Percentiles rank a stretch among this genome's conserved stretches.
Conservation (phyloP, 2,888 invertebrate species). For the Megalurothrips usitatus region DNA sequence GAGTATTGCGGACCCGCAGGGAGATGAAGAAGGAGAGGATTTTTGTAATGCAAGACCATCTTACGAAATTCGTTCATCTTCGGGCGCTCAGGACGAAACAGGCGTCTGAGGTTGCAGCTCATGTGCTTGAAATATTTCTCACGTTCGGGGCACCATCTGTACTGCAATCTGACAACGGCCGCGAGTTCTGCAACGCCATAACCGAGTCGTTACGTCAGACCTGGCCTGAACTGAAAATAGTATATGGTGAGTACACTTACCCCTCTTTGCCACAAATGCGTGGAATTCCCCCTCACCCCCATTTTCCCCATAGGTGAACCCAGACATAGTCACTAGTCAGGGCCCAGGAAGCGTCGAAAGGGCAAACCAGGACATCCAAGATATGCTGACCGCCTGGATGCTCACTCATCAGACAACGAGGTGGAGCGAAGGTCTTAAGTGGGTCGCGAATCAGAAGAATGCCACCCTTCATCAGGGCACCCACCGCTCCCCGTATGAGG, state of each 20-base stretch:
- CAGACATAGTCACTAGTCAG: slow-evolving; percentile 29
- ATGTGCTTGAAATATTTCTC: slow-evolving; percentile 44
- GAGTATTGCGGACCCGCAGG: too few relatives aligned
- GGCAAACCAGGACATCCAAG: background rate
- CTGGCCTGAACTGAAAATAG: slow-evolving; percentile 22
- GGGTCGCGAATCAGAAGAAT: too few relatives aligned
- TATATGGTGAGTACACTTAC: slow-evolving; percentile 7
- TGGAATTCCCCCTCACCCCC: too few relatives aligned
- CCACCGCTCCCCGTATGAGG: too few relatives aligned
- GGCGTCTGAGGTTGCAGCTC: slow-evolving; percentile 43
- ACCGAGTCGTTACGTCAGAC: background rate
- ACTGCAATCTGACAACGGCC: slow-evolving; percentile 30
- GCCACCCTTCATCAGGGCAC: too few relatives aligned
- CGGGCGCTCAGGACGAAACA: slow-evolving; percentile 42
- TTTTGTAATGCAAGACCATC: slow-evolving; percentile 41
- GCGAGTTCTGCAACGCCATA: slow-evolving; percentile 29
- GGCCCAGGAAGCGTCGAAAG: slow-evolving; percentile 29
- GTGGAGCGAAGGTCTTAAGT: slow-evolving; percentile 17
- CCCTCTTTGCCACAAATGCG: too few relatives aligned
- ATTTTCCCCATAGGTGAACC: background rate
- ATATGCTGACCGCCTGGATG: background rate
- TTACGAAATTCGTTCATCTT: slow-evolving; percentile 45
- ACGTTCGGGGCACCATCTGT: slow-evolving; percentile 38
- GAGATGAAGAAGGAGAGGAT: too few relatives aligned
- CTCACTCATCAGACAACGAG: background rate